Evolutionary conservation across 2,888 invertebrate species (phyloP).

Genomic region (Nowickia ferox): DNA sequence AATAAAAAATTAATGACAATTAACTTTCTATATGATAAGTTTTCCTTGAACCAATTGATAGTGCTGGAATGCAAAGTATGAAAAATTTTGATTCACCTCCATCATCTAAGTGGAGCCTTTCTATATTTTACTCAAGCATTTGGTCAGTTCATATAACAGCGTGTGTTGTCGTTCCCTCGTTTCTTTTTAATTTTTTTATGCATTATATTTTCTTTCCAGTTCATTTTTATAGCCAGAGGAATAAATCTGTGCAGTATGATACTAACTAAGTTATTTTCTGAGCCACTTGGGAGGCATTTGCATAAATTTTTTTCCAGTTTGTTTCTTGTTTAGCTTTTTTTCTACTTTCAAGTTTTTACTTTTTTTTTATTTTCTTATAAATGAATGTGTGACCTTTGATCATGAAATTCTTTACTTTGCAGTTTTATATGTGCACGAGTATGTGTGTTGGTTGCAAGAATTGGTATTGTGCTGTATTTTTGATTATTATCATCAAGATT

Average conservation of each 20-base stretch:
- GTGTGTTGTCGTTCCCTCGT: neutral
- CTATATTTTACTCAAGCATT: neutral
- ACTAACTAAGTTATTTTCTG: neutral
- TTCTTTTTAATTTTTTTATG: constrained; percentile 21
- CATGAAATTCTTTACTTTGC: constrained; percentile 45
- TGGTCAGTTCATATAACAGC: constrained; percentile 48
- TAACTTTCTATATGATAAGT: no score
- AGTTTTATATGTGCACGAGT: neutral
- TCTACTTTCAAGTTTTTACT: constrained; percentile 15
- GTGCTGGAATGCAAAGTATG: no score
- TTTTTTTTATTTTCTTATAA: constrained; percentile 5
- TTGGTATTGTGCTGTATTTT: constrained; percentile 33
- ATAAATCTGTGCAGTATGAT: constrained; percentile 25
- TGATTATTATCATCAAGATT: constrained; percentile 69
- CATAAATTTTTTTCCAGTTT: constrained; percentile 50
- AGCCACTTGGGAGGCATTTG: constrained; percentile 68
- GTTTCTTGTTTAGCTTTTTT: constrained; percentile 17
- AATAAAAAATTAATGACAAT: no score
- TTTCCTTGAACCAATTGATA: no score
- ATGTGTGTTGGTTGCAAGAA: constrained; percentile 37
- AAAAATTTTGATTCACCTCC: no score
- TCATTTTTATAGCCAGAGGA: constrained; percentile 13
- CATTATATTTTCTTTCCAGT: constrained; percentile 26
- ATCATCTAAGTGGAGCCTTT: neutral
- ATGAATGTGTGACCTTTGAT: constrained; percentile 16